Conservation (phyloP, 2,888 invertebrate species). For the Zhengitettix transpicula region DNA sequence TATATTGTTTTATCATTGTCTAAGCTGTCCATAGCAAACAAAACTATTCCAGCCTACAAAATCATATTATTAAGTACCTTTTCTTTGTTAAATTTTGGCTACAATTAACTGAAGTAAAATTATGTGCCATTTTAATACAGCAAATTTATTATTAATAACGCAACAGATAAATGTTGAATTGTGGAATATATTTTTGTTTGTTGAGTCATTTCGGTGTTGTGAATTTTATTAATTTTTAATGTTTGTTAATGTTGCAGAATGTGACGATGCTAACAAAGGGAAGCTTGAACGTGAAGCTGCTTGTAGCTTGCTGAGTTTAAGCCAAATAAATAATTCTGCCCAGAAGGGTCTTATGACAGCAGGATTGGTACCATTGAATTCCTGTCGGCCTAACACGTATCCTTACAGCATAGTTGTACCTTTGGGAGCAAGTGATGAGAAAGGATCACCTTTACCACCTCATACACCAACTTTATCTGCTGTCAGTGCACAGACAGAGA, state of each 20-base stretch:
- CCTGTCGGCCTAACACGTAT: slow-evolving; percentile 49
- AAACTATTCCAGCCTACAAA: background rate
- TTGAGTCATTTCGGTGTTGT: background rate
- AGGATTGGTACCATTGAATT: slow-evolving; percentile 30
- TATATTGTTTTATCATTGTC: no score
- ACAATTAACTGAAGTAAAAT: background rate
- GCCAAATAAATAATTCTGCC: slow-evolving; percentile 30
- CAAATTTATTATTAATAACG: no score
- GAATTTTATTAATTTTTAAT: background rate
- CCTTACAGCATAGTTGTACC: slow-evolving; percentile 31
- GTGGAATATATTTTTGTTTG: no score
- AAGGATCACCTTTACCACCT: background rate
- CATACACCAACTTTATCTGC: slow-evolving; percentile 15
- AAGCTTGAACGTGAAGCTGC: slow-evolving; percentile 66
- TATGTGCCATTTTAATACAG: no score
- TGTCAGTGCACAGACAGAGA: slow-evolving; percentile 16
- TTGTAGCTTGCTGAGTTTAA: slow-evolving; percentile 59
- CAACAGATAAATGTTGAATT: no score
- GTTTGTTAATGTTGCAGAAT: background rate
- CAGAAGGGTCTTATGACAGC: slow-evolving; percentile 14
- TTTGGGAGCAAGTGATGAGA: background rate
- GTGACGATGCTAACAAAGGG: slow-evolving; percentile 14
- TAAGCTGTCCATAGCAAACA: background rate
- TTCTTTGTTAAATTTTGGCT: background rate
- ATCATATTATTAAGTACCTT: background rate